Evolutionary conservation across 2,797 vertebrate genomes (phyloP), one percentile per base, ranked within the genome.

Genomic region (Enoplosus armatus): DNA sequence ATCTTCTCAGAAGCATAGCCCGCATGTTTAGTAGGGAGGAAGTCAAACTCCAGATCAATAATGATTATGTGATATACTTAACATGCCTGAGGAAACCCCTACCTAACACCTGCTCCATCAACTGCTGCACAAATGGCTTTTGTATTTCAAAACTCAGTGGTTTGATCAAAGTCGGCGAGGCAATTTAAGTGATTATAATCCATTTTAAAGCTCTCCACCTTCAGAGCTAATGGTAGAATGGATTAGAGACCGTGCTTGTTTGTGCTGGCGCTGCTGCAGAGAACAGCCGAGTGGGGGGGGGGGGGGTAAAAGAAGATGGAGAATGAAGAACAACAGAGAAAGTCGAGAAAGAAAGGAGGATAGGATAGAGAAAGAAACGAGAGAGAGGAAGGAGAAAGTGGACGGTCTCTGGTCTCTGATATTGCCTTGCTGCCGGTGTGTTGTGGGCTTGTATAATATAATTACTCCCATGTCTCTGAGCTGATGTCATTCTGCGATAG

Each of bases 381-480:
- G 29, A 35, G 16, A 67, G 45, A 69, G 31, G 51, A 63, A 61
- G 47, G 65, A 64, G 66, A 72, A 15, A 80, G 77, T 15, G 33
- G 77, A 56, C 51, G 35, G 63, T 74, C 64, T 91, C 91, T 54
- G 35, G 63, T 74, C 64, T 91, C 91, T 87, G 89, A 89, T 93
- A 94, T 94, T 92, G 92, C 89, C 93, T 94, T 90, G 91, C 92
- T 93, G 92, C 90, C 88, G 90, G 92, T 90, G 56, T 94, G 92
- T 85, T 90, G 77, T 88, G 87, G 87, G 84, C 93, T 96, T 95
- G 90, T 93, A 72, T 91, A 92, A 94, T 94, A 92, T 92, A 95
- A 93, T 96, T 94, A 90, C 88, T 94, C 88, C 90, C 94, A 93
- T 95, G 90, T 93, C 85, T 93, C 76, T 70, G 87, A 91, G 86